Percentiles rank a stretch among this genome's conserved stretches.
Conservation (phyloP, 2,113 vertebrate genomes). For the Leptodactylus fuscus region DNA sequence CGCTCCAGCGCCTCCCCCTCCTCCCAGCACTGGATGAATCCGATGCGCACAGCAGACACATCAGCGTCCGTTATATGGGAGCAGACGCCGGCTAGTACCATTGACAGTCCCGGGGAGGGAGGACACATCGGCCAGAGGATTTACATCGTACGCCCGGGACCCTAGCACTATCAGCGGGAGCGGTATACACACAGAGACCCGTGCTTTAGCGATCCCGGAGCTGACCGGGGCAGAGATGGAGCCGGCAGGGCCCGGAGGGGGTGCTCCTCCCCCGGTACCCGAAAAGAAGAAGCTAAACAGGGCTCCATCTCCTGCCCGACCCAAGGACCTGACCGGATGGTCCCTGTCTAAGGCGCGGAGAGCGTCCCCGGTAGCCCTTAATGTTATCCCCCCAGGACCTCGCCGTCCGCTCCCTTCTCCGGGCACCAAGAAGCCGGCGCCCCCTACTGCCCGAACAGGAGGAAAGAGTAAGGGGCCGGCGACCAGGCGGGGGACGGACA, state of each 20-base stretch:
- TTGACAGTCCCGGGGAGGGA: background rate
- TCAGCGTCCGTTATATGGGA: conserved; percentile 41
- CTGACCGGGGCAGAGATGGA: conserved; percentile 57
- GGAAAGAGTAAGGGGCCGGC: conserved; percentile 53
- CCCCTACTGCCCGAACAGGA: conserved; percentile 72
- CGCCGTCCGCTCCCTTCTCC: conserved; percentile 71
- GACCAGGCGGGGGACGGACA: conserved; percentile 76
- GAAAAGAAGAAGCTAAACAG: conserved; percentile 85
- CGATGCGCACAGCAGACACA: conserved; percentile 34
- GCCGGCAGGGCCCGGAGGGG: conserved; percentile 59
- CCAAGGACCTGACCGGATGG: conserved; percentile 89
- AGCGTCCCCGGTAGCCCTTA: conserved; percentile 71
- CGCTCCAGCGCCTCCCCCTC: conserved; percentile 23
- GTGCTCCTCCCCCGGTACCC: conserved; percentile 58
- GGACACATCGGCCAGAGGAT: background rate
- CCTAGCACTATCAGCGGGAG: background rate
- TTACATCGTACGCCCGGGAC: background rate
- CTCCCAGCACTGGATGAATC: conserved; percentile 32
- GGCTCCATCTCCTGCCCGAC: conserved; percentile 89
- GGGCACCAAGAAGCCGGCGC: conserved; percentile 65
- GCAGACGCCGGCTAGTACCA: background rate
- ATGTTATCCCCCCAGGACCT: conserved; percentile 77
- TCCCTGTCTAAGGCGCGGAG: conserved; percentile 85
- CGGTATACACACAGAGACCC: background rate
- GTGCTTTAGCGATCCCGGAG: background rate